Conservation (phyloP, 2,888 invertebrate species). For the Protophormia terraenovae region DNA sequence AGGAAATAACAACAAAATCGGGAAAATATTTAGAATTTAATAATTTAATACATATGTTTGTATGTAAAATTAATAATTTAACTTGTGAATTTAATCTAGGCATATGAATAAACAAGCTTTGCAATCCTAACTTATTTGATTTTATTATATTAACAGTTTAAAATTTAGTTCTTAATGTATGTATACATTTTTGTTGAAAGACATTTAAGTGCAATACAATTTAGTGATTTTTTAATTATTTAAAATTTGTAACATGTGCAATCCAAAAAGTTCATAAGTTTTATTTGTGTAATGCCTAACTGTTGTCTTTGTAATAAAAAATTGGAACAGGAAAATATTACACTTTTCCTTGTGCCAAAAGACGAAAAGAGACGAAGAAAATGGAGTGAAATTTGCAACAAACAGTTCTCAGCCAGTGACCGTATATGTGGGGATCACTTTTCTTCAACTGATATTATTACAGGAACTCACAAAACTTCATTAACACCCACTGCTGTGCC, state of each 20-base stretch:
- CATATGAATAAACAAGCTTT: no score
- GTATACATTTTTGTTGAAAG: no score
- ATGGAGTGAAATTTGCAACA: conserved; percentile 35
- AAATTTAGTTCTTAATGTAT: not conserved
- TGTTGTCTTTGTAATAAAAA: conserved; percentile 47
- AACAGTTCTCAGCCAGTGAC: not conserved
- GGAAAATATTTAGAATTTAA: not conserved
- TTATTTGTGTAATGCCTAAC: conserved; percentile 22
- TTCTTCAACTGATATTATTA: conserved; percentile 18
- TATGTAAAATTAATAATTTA: no score
- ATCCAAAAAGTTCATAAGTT: no score
- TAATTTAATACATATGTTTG: not conserved
- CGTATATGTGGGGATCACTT: conserved; percentile 36
- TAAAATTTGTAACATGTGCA: no score
- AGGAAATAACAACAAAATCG: not conserved
- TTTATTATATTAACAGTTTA: not conserved
- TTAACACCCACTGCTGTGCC: conserved; percentile 32
- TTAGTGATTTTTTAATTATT: not conserved
- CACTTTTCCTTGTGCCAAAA: conserved; percentile 32
- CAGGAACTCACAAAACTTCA: not conserved
- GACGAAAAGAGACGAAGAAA: conserved; percentile 9
- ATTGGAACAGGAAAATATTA: not conserved
- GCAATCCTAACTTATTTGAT: not conserved
- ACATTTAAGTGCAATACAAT: not conserved
- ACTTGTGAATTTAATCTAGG: no score